Percentiles rank a stretch among this genome's conserved stretches.
Evolutionary conservation across 2,888 invertebrate species (phyloP).

Genomic region (Noctua janthina): DNA sequence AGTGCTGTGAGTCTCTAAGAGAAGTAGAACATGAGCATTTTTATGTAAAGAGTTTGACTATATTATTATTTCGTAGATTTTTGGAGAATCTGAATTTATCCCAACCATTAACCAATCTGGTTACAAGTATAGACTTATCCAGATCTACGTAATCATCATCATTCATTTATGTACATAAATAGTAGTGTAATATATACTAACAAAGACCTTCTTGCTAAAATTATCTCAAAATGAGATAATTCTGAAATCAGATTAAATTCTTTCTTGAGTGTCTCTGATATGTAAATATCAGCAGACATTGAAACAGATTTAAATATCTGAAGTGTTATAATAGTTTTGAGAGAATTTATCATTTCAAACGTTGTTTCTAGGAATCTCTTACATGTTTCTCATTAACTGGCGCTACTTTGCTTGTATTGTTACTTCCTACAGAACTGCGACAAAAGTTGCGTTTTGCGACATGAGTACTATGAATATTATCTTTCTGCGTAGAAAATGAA

Average conservation of each 20-base stretch:
- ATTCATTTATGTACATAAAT: slow-evolving; percentile 14
- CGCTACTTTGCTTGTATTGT: background rate
- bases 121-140: background rate
- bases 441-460: background rate
- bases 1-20: background rate
- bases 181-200: slow-evolving; percentile 2
- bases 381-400: background rate
- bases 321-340: slow-evolving; percentile 4
- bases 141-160: background rate
- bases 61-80: background rate
- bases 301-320: slow-evolving; percentile 18
- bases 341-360: slow-evolving; percentile 20
- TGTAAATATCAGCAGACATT: slow-evolving; percentile 7
- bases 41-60: background rate
- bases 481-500: background rate
- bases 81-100: background rate
- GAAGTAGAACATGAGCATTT: background rate
- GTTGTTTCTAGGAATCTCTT: background rate
- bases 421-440: background rate
- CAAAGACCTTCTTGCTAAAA: slow-evolving; percentile 1
- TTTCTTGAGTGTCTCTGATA: slow-evolving; percentile 18
- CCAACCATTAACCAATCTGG: background rate
- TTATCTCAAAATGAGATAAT: slow-evolving; percentile 28
- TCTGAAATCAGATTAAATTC: slow-evolving; percentile 40
- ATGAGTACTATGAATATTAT: no score